phyloP scores from a whole-genome alignment of 2,113 vertebrate species.

The Myotis yumanensis region DNA sequence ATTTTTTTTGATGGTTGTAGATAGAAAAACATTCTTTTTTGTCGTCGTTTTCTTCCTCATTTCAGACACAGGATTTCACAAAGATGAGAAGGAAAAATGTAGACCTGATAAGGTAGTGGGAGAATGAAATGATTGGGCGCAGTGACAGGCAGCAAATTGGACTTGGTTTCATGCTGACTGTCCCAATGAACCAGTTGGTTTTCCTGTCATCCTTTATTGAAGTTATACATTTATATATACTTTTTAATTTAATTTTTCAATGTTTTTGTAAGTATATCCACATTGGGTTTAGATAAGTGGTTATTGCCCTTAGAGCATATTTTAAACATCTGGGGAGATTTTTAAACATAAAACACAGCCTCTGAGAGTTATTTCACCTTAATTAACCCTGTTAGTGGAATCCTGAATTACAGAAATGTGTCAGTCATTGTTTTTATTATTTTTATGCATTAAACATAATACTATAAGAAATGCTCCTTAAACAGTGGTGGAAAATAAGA shows the following conservation, averaged over 20 bases:
- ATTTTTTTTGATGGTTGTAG: not conserved
- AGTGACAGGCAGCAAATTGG: too few relatives aligned
- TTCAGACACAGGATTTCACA: not conserved
- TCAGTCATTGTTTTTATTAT: not conserved
- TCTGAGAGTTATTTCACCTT: not conserved
- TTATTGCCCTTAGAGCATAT: not conserved
- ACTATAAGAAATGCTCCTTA: not conserved
- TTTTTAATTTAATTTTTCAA: not conserved
- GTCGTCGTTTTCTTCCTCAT: not conserved
- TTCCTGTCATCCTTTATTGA: not conserved
- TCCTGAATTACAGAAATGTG: not conserved
- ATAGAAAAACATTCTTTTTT: not conserved
- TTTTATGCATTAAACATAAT: not conserved
- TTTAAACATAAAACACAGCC: not conserved
- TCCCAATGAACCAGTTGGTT: not conserved
- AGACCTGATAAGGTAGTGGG: not conserved
- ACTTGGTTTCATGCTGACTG: not conserved
- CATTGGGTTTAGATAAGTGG: not conserved
- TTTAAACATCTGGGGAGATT: not conserved
- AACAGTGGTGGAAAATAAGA: not conserved
- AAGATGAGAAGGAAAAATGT: not conserved
- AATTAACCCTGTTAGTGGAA: not conserved
- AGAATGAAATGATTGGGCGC: not conserved
- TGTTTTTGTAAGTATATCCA: not conserved
- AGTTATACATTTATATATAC: not conserved